Evolutionary conservation across 2,888 invertebrate genomes (phyloP), one percentile per base, ranked within the genome.

Genomic region (Tillus elongatus): DNA sequence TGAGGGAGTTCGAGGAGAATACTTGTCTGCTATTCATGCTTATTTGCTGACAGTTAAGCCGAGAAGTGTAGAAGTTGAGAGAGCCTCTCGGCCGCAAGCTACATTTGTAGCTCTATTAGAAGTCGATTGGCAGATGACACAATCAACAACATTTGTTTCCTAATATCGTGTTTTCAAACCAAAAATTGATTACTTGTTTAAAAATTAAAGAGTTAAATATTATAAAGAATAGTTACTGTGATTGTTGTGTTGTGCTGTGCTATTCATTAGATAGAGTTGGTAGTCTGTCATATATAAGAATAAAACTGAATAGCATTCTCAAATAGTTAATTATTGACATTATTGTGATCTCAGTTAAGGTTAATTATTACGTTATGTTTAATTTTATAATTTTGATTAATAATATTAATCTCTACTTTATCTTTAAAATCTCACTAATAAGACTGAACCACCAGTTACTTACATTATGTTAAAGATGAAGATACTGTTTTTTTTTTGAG

Each of bases 1-100:
- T 11, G 32, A 31, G 6, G 13, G 32, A 29, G 24, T 19, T 19
- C 24, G 24, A 19, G 24, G 24, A 19, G 24, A 19, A 19, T 19
- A 19, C 24, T 19, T 19, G n/a, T 19, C 24, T 19, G 24, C 24
- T 19, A 19, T 19, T 19, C 24, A 19, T 19, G 24, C 6, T 19
- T 19, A 19, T 19, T 19, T 19, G 24, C 24, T 19, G 24, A 19
- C 24, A 19, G n/a, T 19, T 19, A 19, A 19, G 24, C 24, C 24
- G 24, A 19, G 6, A 19, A 19, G 24, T 19, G 24, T 19, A 19
- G 24, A n/a, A 19, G 24, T n/a, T 19, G 24, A 19, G 24, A 19
- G 24, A 19, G 24, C 24, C n/a, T 19, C 24, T 19, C 24, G 24
- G 24, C 24, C 24, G 24, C 24, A 19, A n/a, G 24, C 24, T 19